phyloP scores from a whole-genome alignment of 2,113 vertebrate species.

The Pteronura brasiliensis region DNA sequence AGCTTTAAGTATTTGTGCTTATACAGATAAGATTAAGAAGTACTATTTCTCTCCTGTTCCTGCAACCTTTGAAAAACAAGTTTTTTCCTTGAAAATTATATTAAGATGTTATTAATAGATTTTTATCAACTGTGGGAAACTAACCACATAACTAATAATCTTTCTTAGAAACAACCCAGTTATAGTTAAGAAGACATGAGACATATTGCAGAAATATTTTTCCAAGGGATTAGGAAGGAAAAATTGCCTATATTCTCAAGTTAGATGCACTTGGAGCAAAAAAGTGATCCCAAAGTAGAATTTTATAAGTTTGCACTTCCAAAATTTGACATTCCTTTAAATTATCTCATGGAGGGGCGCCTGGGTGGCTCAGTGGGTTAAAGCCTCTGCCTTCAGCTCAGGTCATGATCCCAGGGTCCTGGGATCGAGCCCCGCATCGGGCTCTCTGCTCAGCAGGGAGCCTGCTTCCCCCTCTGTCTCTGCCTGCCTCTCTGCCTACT shows the following conservation, averaged over 20 bases:
- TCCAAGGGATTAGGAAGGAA: conserved; percentile 64
- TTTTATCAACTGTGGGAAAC: conserved; percentile 66
- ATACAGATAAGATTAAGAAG: conserved; percentile 72
- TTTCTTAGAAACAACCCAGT: conserved; percentile 41
- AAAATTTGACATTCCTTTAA: conserved; percentile 46
- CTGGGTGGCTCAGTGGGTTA: too few relatives aligned
- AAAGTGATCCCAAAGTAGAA: conserved; percentile 2
- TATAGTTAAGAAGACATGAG: conserved; percentile 57
- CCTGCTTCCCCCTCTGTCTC: too few relatives aligned
- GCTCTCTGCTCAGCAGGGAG: too few relatives aligned
- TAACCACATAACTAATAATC: conserved; percentile 38
- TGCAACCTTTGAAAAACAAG: conserved; percentile 68
- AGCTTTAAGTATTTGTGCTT: conserved; percentile 79
- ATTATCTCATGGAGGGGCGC: conserved; percentile 66
- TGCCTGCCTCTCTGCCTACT: too few relatives aligned
- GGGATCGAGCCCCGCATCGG: too few relatives aligned
- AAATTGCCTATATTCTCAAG: conserved; percentile 36
- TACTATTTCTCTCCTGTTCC: conserved; percentile 74
- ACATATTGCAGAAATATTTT: conserved; percentile 66
- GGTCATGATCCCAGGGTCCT: too few relatives aligned
- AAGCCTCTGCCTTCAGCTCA: too few relatives aligned
- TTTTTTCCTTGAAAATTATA: conserved; percentile 63
- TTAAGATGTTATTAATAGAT: conserved; percentile 62
- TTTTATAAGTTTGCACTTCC: conserved; percentile 65
- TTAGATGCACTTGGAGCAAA: conserved; percentile 32